Conservation (phyloP, 1,140 invertebrate genomes). For the Zaprionus davidi region DNA sequence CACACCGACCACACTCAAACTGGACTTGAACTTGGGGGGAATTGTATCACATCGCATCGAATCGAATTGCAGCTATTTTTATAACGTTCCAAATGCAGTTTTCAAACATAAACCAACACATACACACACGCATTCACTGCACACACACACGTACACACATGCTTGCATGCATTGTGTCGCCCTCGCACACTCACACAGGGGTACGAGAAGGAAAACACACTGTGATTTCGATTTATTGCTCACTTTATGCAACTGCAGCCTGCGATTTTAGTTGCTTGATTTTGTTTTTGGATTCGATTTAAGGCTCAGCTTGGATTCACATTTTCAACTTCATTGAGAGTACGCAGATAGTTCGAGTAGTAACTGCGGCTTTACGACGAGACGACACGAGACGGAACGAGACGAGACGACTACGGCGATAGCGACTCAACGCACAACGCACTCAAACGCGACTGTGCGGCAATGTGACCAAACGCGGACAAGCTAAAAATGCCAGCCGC, state of each 20-base stretch:
- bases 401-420: background rate
- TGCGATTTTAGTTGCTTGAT: background rate
- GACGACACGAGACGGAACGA: background rate
- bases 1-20: slow-evolving; percentile 3
- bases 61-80: slow-evolving; percentile 41
- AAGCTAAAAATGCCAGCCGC: background rate
- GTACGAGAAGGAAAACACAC: background rate
- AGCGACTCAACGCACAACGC: slow-evolving; percentile 5
- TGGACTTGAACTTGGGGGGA: slow-evolving; percentile 60
- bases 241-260: slow-evolving; percentile 1
- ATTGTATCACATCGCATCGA: background rate
- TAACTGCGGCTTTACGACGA: slow-evolving; percentile 3
- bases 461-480: background rate
- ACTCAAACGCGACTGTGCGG: slow-evolving; percentile 4
- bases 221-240: slow-evolving; percentile 7
- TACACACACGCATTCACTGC: slow-evolving; percentile 11
- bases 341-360: slow-evolving; percentile 7
- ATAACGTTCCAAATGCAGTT: slow-evolving; percentile 46
- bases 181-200: background rate
- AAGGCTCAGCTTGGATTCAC: background rate
- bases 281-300: background rate
- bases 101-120: slow-evolving; percentile 43
- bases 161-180: background rate
- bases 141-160: slow-evolving; percentile 22
- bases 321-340: slow-evolving; percentile 8